Conservation (phyloP, 2,888 invertebrate species). For the Mongoloraphidia duomilia region DNA sequence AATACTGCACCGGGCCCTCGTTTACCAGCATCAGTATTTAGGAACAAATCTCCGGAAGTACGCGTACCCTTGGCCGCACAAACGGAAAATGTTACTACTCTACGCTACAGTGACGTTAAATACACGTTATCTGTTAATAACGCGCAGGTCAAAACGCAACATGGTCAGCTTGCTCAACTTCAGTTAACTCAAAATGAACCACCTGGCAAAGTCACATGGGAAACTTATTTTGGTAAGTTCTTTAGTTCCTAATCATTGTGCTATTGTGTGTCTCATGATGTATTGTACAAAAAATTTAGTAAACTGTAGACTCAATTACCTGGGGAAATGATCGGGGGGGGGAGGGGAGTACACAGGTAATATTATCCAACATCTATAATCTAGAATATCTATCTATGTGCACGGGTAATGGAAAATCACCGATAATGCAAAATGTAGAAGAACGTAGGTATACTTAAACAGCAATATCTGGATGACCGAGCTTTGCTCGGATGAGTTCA, state of each 20-base stretch:
- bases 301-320: no score
- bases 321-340: no score
- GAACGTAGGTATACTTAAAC: no score
- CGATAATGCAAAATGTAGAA: no score
- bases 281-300: not conserved
- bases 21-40: constrained; percentile 14
- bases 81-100: constrained; percentile 4
- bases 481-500: no score
- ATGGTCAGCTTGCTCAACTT: constrained; percentile 40
- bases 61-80: not conserved
- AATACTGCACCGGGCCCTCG: constrained; percentile 11
- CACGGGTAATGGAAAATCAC: no score
- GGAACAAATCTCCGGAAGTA: constrained; percentile 1
- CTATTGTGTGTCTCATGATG: constrained; percentile 4
- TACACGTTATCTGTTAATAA: constrained; percentile 31
- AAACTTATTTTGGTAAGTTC: constrained; percentile 45
- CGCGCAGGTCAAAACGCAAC: constrained; percentile 40
- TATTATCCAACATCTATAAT: no score
- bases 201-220: constrained; percentile 44
- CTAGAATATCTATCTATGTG: no score
- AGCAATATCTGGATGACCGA: no score
- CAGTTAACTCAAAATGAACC: constrained; percentile 40
- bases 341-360: no score
- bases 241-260: constrained; percentile 9
- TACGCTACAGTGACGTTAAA: constrained; percentile 1